Base-by-base conservation (phyloP, 2,888 invertebrate genomes). In the Apamea epomidion region DNA sequence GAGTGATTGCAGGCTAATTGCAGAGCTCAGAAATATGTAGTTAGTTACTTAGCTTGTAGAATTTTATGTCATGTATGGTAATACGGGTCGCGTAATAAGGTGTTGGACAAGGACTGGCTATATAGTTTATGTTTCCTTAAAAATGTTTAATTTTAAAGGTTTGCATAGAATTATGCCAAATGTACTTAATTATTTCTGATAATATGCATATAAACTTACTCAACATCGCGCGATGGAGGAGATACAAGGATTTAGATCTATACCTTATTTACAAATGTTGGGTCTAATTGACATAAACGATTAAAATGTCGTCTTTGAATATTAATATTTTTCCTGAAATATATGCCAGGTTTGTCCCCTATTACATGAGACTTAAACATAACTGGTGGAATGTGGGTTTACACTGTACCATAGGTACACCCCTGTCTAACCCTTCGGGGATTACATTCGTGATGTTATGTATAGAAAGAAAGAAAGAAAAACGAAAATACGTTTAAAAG, bases 1-100 rank as follows among this genome's bases (percentile, higher is more conserved):
- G 73, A 84, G 58, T 64, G 80, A 85, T 85, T 84, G 62, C 62
- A 8, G 71, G 16, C 51, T 67, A 78, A 78, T 87, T 78, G 72
- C 65, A 51, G 25, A 21, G 42, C 58, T 83, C 45, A 78, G 78
- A 69, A 84, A 75, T 68, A 65, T 69, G 79, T 72, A 45, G 72
- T 72, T 60, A n/a, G n/a, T n/a, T n/a, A n/a, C n/a, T n/a, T n/a
- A 64, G 58, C 32, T 74, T 84, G 45, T 45, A 72, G 62, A 72
- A 70, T 71, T 84, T 87, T 60, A 69, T 67, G 29, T 21, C 45
- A 51, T 74, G 25, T 65, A 73, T 65, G 54, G 65, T 65, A 73
- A 84, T 87, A 68, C 14, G 8, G 14, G 29, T 54, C n/a, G 16
- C 21, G 42, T 87, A 74, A 84, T 87, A 70, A 54, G 58, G 1